These are phyloP conservation scores for Oscheius onirici DNA, from an alignment of 2,888 invertebrate species.

Conservation along the genomic window DNA sequence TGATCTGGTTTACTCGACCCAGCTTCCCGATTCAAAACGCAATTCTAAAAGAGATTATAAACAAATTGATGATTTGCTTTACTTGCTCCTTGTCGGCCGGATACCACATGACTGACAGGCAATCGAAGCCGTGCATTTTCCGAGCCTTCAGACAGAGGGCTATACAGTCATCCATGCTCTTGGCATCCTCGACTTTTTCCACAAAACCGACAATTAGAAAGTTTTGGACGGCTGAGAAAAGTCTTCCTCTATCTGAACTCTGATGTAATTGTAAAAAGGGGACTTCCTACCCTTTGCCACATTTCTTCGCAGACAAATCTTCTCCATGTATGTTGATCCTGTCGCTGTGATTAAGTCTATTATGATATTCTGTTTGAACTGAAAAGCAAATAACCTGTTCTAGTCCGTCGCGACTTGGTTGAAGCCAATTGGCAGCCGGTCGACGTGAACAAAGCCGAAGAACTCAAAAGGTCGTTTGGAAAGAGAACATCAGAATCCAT, in stretches of 20 bases:
- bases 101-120: slow-evolving; percentile 20
- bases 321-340: slow-evolving; percentile 11
- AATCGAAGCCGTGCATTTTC: slow-evolving; percentile 18
- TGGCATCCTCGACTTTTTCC: slow-evolving; percentile 24
- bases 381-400: too few relatives aligned
- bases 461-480: slow-evolving; percentile 2
- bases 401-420: neutral
- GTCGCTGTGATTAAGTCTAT: neutral
- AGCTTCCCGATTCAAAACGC: slow-evolving; percentile 12
- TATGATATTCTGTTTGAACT: too few relatives aligned
- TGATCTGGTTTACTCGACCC: slow-evolving; percentile 3
- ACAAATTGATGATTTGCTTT: neutral
- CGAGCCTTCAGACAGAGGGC: slow-evolving; percentile 9
- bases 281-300: slow-evolving; percentile 9
- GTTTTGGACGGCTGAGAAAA: slow-evolving; percentile 16
- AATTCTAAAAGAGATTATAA: neutral
- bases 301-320: slow-evolving; percentile 12
- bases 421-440: slow-evolving; percentile 17
- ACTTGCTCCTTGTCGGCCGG: slow-evolving; percentile 2
- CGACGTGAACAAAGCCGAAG: slow-evolving; percentile 13
- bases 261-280: neutral
- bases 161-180: slow-evolving; percentile 23
- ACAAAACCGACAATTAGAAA: slow-evolving; percentile 12
- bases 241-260: neutral
- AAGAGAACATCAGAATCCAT: neutral